Evolutionary conservation across 2,113 vertebrate genomes (phyloP).

Genomic region (Marcusenius ussheri): DNA sequence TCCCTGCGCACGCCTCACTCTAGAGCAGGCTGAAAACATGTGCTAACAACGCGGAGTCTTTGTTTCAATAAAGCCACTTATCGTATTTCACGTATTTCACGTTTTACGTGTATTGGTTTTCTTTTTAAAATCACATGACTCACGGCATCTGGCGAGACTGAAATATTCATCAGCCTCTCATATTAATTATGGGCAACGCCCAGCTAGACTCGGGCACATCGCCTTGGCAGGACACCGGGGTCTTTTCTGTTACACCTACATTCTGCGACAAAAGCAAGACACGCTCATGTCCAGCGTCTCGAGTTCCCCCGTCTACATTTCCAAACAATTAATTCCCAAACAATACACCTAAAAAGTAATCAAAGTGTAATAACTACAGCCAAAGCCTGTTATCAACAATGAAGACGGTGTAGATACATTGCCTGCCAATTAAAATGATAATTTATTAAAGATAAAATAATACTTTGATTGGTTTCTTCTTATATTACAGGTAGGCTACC

Average conservation of each 20-base stretch:
- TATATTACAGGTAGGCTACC: neutral
- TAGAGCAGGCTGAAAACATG: neutral
- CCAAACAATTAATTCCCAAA: neutral
- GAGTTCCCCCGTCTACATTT: neutral
- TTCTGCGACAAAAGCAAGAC: neutral
- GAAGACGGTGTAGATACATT: neutral
- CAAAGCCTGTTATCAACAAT: neutral
- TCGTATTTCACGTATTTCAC: neutral
- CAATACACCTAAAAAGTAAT: neutral
- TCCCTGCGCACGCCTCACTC: neutral
- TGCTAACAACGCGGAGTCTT: neutral
- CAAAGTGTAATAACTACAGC: neutral
- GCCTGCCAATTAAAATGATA: neutral
- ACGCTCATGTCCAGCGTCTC: neutral
- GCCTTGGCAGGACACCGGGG: no score
- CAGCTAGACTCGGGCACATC: neutral
- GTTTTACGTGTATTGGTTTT: neutral
- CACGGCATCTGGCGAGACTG: neutral
- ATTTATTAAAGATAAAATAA: neutral
- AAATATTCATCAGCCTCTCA: conserved; percentile 4
- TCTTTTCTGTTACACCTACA: neutral
- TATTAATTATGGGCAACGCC: neutral
- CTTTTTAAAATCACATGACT: neutral
- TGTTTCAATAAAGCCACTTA: neutral
- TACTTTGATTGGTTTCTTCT: neutral